Conservation (phyloP, 2,113 vertebrate species). For the Trochalopteron elliotii region DNA sequence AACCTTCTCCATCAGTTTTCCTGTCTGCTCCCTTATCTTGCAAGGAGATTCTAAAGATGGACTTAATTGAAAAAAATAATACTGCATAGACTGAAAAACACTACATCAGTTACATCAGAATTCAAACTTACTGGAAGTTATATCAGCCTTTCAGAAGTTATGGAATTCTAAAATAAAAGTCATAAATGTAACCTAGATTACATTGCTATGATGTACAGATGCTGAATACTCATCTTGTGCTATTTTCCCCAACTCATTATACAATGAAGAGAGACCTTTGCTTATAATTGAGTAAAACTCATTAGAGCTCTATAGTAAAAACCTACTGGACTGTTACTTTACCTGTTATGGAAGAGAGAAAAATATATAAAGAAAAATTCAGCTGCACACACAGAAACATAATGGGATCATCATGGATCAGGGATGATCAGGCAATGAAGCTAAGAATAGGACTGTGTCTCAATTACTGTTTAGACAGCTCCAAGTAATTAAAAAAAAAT, state of each 20-base stretch:
- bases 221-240: not conserved
- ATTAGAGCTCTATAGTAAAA: not conserved
- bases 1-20: not conserved
- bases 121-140: not conserved
- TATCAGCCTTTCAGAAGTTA: not conserved
- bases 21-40: not conserved
- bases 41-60: not conserved
- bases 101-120: not conserved
- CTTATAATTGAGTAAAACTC: not conserved
- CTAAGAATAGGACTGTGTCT: not conserved
- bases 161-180: not conserved
- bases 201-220: not conserved
- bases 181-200: not conserved
- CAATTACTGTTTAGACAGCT: not conserved
- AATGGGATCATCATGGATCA: not conserved
- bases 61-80: not conserved
- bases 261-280: not conserved
- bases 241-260: not conserved
- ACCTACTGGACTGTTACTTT: not conserved
- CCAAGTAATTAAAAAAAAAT: not conserved
- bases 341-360: not conserved
- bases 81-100: not conserved
- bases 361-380: not conserved
- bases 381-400: not conserved
- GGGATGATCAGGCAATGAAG: not conserved